phyloP scores from a whole-genome alignment of 2,113 vertebrate species.

The Lophochroa leadbeateri region DNA sequence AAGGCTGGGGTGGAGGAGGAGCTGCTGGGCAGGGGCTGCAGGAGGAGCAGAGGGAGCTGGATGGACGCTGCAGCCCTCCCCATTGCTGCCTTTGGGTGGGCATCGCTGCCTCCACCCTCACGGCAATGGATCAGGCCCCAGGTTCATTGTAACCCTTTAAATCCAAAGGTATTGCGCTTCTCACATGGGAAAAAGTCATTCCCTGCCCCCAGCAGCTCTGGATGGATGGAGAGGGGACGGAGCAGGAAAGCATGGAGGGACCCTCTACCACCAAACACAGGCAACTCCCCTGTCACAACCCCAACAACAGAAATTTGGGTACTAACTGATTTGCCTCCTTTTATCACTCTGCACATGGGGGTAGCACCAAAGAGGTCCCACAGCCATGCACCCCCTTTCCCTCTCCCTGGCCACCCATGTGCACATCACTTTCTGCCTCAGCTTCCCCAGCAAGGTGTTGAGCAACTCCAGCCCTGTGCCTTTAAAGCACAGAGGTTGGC shows the following conservation, averaged over 20 bases:
- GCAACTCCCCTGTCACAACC: accelerated
- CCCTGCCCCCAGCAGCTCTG: background rate
- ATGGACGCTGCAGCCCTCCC: background rate
- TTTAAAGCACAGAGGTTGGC: background rate
- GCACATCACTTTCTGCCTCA: background rate
- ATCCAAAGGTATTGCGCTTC: background rate
- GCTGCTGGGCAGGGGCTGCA: background rate
- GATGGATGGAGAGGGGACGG: background rate
- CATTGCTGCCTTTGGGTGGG: background rate
- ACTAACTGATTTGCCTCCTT: background rate
- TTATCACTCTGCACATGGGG: accelerated
- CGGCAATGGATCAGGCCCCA: background rate
- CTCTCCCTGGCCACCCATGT: background rate
- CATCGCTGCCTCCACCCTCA: accelerated
- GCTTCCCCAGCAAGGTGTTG: background rate
- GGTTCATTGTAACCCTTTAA: background rate
- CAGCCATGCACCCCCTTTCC: accelerated
- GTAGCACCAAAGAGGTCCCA: background rate
- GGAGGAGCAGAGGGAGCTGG: background rate
- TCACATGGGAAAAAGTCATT: background rate
- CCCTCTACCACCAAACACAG: background rate
- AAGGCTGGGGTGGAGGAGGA: background rate
- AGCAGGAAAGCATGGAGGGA: background rate
- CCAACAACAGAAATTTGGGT: accelerated
- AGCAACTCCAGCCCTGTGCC: accelerated